These are phyloP conservation scores for Sarcophaga peregrina DNA, from an alignment of 1,140 invertebrate species.

Conservation along the genomic window DNA sequence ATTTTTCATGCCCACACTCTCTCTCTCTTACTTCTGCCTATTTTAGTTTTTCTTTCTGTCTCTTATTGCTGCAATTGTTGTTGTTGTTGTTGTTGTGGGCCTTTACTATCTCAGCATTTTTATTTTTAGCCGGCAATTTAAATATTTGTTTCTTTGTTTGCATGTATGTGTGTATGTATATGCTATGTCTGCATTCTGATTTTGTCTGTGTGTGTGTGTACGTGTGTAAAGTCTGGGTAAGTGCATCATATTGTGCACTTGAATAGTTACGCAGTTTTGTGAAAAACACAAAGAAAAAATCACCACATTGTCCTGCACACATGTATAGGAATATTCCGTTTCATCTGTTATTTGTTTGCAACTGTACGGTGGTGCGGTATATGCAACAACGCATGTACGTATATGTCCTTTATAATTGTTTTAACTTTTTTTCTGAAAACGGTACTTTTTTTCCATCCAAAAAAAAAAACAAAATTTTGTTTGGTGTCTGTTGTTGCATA, in stretches of 20 bases:
- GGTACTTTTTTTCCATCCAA: background rate
- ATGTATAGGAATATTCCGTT: background rate
- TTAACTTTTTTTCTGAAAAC: background rate
- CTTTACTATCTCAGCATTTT: background rate
- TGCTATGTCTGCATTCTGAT: background rate
- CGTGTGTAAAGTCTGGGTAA: background rate
- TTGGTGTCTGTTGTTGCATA: conserved; percentile 6
- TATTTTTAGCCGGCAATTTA: conserved; percentile 16
- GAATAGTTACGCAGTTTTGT: conserved; percentile 26
- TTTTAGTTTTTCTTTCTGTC: no score
- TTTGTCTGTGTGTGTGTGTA: background rate
- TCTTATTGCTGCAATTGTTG: no score
- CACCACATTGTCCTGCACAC: background rate
- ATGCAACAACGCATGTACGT: background rate
- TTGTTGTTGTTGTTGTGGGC: no score
- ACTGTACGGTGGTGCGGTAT: background rate
- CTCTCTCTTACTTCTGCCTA: no score
- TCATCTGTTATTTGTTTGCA: background rate
- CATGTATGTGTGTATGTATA: no score
- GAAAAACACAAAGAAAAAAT: background rate
- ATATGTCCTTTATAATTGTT: background rate
- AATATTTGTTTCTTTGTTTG: conserved; percentile 11
- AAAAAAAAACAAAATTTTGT: background rate
- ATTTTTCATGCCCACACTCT: no score
- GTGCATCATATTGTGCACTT: conserved; percentile 21